These are phyloP conservation scores for Dissostichus mawsoni DNA, from an alignment of 2,113 vertebrate species.

Conservation along the genomic window DNA sequence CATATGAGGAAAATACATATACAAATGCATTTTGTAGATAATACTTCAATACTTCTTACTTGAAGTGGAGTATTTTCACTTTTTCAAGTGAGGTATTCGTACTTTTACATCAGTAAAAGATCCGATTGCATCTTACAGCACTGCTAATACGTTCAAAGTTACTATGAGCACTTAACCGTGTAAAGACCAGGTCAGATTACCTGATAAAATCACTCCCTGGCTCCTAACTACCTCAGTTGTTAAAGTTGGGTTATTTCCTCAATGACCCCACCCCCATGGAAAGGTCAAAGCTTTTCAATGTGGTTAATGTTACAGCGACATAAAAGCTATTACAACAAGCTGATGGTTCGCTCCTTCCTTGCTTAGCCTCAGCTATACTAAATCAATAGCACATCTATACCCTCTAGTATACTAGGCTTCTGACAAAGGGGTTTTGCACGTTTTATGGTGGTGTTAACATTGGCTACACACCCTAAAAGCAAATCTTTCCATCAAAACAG, in stretches of 20 bases:
- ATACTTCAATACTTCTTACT: too few species aligned
- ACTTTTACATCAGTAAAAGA: too few species aligned
- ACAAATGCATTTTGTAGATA: too few species aligned
- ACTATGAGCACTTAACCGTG: neutral
- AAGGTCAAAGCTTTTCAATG: slow-evolving; percentile 33
- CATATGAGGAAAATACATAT: too few species aligned
- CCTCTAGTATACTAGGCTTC: neutral
- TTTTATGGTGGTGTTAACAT: slow-evolving; percentile 43
- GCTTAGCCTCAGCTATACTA: neutral
- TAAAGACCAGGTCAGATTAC: neutral
- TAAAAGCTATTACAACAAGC: slow-evolving; percentile 15
- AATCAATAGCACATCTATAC: slow-evolving; percentile 9
- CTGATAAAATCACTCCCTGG: slow-evolving; percentile 28
- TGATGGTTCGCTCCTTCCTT: slow-evolving; percentile 8
- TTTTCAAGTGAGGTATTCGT: too few species aligned
- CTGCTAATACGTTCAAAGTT: neutral
- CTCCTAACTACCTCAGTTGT: too few species aligned
- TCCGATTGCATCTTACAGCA: too few species aligned
- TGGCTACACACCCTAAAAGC: slow-evolving; percentile 44
- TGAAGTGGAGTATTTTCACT: too few species aligned
- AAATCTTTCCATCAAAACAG: slow-evolving; percentile 55
- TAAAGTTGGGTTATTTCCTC: slow-evolving; percentile 10
- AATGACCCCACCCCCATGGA: neutral
- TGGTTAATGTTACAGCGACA: slow-evolving; percentile 17
- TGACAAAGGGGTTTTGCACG: slow-evolving; percentile 29